These are phyloP conservation scores for Cybosia mesomella DNA, from an alignment of 2,888 invertebrate genomes.

Conservation along the genomic window DNA sequence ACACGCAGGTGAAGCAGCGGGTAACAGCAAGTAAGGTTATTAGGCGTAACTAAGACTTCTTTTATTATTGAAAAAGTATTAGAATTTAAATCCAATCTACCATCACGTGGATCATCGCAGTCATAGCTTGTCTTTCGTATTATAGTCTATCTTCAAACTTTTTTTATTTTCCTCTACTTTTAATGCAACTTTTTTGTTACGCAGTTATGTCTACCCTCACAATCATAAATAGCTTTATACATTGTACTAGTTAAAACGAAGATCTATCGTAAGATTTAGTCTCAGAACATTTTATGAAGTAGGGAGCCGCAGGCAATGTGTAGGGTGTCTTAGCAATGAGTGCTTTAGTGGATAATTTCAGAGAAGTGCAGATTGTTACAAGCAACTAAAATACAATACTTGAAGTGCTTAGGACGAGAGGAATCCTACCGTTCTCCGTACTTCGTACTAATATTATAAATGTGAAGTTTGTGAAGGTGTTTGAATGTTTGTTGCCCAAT, in stretches of 20 bases:
- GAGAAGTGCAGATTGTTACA: background rate
- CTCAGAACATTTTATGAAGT: slow-evolving; percentile 25
- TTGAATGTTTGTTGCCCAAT: too few species aligned
- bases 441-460: too few species aligned
- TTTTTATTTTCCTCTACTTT: background rate
- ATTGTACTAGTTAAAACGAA: slow-evolving; percentile 18
- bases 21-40: too few species aligned
- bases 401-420: background rate
- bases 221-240: slow-evolving; percentile 10
- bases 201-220: background rate
- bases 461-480: too few species aligned
- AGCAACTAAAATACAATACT: too few species aligned
- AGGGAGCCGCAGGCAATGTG: slow-evolving; percentile 28
- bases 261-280: slow-evolving; percentile 22
- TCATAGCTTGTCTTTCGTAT: too few species aligned
- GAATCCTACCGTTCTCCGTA: background rate
- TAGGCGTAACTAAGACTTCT: too few species aligned
- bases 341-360: background rate
- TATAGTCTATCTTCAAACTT: too few species aligned
- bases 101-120: too few species aligned
- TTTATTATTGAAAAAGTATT: too few species aligned
- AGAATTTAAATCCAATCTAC: too few species aligned
- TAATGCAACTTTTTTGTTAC: background rate
- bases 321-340: slow-evolving; percentile 4
- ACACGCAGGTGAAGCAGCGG: too few species aligned